A percentile compares a stretch with the other conserved stretches of the same genome.
These are phyloP conservation scores for Lysandra bellargus DNA, from an alignment of 2,888 invertebrate species.

Conservation along the genomic window DNA sequence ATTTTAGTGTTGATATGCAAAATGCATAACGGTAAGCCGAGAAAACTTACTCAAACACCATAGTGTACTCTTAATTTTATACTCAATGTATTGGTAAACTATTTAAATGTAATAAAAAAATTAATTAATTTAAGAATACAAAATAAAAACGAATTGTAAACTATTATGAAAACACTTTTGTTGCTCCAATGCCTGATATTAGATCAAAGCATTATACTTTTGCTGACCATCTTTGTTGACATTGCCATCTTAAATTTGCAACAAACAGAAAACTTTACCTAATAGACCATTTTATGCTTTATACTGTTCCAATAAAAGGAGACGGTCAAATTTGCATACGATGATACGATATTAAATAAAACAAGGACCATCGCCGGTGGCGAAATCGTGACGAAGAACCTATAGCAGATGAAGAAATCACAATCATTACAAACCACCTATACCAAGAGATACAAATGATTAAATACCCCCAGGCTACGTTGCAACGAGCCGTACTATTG, in stretches of 20 bases:
- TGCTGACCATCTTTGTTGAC: too few species aligned
- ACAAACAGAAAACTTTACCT: not conserved
- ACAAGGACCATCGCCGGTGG: conserved; percentile 16
- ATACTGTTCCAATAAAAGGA: not conserved
- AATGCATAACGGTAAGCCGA: not conserved
- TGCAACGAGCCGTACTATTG: conserved; percentile 25
- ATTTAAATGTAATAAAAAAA: too few species aligned
- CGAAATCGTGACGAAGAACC: conserved; percentile 16
- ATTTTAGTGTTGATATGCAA: conserved; percentile 22
- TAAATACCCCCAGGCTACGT: not conserved
- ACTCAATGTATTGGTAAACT: not conserved
- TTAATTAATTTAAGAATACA: too few species aligned
- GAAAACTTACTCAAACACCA: not conserved
- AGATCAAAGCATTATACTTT: too few species aligned
- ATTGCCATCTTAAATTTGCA: too few species aligned
- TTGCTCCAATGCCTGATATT: too few species aligned
- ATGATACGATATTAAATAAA: conserved; percentile 6
- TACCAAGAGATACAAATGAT: conserved; percentile 24
- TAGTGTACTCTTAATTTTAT: not conserved
- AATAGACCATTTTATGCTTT: not conserved
- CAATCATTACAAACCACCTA: conserved; percentile 25
- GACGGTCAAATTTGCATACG: not conserved
- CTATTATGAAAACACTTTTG: too few species aligned
- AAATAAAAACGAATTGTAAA: too few species aligned
- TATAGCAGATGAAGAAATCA: conserved; percentile 27